Evolutionary conservation across 2,888 invertebrate species (phyloP), one percentile per base, ranked within the genome.

Genomic region (Spicauda simplicius): DNA sequence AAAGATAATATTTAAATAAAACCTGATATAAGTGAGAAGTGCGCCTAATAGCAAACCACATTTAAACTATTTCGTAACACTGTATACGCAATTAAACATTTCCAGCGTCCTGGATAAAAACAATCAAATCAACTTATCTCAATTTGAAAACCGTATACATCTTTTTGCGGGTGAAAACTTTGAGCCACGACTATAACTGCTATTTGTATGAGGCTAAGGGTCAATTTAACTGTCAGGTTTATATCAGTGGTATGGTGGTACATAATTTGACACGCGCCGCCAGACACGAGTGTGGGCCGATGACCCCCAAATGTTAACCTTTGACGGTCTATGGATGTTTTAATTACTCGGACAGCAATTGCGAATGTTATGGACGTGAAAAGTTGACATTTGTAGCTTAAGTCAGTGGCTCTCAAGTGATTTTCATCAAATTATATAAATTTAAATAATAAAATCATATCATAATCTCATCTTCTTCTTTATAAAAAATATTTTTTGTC

Each of bases 41-140:
- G n/a, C n/a, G n/a, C n/a, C n/a, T n/a, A n/a, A n/a, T n/a, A n/a
- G n/a, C n/a, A n/a, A n/a, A n/a, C n/a, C n/a, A n/a, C n/a, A 81
- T 80, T 80, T 81, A 74, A 72, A 76, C 76, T 76, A 76, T 77
- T 78, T 76, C 80, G 81, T 82, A 81, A 79, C 81, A 82, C 79
- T 81, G 73, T 78, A 83, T 80, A 84, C 81, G 83, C 84, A 89
- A 90, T 91, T 90, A 90, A 88, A 88, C 86, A 86, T 87, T 89
- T 88, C 85, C 87, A 87, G 78, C 37, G 80, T 81, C 84, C 83
- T 87, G 88, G 82, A 83, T 88, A 86, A 86, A 90, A 89, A 90
- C 90, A 89, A 91, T 90, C 85, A 81, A 81, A 88, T 85, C 84
- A 82, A 59, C 66, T 66, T 66, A 66, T 66, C 66, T 66, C 66